A percentile compares a stretch with the other conserved stretches of the same genome.
Evolutionary conservation across 1,140 invertebrate species (phyloP).

Genomic region (Ips nitidus): DNA sequence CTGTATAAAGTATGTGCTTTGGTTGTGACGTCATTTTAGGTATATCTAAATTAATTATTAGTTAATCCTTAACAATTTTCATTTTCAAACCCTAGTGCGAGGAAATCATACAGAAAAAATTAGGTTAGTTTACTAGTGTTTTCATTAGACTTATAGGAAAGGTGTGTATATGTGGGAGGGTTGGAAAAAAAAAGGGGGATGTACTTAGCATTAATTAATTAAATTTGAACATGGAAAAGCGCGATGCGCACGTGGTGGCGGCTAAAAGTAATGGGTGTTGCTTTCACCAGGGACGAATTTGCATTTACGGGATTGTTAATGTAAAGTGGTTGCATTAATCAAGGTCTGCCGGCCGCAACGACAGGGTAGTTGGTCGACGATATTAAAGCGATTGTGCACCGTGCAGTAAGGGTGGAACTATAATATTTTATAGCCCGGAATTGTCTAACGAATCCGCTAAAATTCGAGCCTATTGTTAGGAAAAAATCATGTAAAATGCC

Average conservation of each 20-base stretch:
- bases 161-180: too few relatives aligned
- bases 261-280: constrained; percentile 38
- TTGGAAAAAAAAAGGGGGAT: too few relatives aligned
- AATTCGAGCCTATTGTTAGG: neutral
- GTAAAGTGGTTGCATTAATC: constrained; percentile 52
- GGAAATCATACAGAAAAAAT: too few relatives aligned
- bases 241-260: constrained; percentile 8
- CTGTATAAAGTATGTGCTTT: too few relatives aligned
- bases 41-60: too few relatives aligned
- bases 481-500: neutral
- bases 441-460: neutral
- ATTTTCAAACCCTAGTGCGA: too few relatives aligned
- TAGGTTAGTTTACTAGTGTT: too few relatives aligned
- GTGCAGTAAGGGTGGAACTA: constrained; percentile 6
- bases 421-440: constrained; percentile 5
- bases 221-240: constrained; percentile 22
- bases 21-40: too few relatives aligned
- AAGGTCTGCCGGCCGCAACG: constrained; percentile 47
- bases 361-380: constrained; percentile 48
- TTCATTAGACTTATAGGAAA: too few relatives aligned
- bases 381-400: constrained; percentile 46
- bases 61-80: too few relatives aligned
- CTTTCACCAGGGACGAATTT: constrained; percentile 42
- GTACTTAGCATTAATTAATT: constrained; percentile 23
- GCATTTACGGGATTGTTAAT: constrained; percentile 51